These are phyloP conservation scores for Corythoichthys intestinalis DNA, from an alignment of 2,113 vertebrate genomes.

Conservation along the genomic window DNA sequence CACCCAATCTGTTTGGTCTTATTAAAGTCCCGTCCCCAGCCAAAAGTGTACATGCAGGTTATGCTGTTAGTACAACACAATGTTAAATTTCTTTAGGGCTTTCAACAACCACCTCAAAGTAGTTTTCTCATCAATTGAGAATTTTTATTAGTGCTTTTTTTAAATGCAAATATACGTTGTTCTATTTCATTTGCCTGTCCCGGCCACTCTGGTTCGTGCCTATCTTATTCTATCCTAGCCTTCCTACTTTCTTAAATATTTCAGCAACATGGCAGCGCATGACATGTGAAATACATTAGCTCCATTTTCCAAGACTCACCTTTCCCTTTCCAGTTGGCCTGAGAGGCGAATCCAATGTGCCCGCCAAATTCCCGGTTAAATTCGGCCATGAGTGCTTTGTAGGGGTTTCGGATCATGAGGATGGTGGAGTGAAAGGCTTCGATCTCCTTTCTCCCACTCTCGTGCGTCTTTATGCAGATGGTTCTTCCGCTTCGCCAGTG, in stretches of 20 bases:
- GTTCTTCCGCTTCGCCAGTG: constrained; percentile 93
- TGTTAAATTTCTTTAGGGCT: background rate
- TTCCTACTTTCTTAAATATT: constrained; percentile 10
- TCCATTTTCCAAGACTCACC: constrained; percentile 69
- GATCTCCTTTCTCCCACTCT: constrained; percentile 93
- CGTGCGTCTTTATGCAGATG: constrained; percentile 94
- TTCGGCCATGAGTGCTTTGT: constrained; percentile 96
- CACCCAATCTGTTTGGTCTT: too few species aligned
- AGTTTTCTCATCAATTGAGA: background rate
- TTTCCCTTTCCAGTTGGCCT: constrained; percentile 94
- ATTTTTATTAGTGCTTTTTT: background rate
- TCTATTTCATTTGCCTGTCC: background rate
- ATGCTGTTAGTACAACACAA: background rate
- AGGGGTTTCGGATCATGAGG: constrained; percentile 92
- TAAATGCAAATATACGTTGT: background rate
- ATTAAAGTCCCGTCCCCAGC: too few species aligned
- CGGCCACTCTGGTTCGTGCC: background rate
- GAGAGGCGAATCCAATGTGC: constrained; percentile 92
- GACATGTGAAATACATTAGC: background rate
- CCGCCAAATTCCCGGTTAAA: constrained; percentile 97
- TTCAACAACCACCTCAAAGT: background rate
- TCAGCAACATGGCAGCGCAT: constrained; percentile 3
- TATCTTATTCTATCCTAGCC: background rate
- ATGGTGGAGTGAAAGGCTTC: constrained; percentile 87
- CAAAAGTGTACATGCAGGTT: too few species aligned